Percentiles rank a stretch among this genome's conserved stretches.
Evolutionary conservation across 2,888 invertebrate genomes (phyloP).

Genomic region (Reticulitermes lucifugus): DNA sequence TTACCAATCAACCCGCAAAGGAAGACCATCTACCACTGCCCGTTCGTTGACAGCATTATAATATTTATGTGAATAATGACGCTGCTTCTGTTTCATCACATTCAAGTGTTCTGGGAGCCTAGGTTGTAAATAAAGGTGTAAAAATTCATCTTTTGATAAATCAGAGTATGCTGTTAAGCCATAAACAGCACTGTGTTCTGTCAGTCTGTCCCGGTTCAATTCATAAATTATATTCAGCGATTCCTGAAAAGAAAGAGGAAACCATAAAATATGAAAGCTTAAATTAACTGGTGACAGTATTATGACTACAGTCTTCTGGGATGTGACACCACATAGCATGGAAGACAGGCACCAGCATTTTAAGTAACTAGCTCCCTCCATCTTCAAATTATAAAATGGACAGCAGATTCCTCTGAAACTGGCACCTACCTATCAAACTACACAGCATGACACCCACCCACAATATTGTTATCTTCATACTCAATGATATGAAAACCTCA

Average conservation of each 20-base stretch:
- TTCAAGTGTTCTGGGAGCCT: constrained; percentile 55
- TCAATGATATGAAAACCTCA: too few species aligned
- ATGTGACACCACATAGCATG: background rate
- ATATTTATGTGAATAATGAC: constrained; percentile 27
- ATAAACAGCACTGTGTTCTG: constrained; percentile 67
- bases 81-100: constrained; percentile 13
- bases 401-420: too few species aligned
- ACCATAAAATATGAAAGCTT: too few species aligned
- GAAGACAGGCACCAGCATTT: background rate
- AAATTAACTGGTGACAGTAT: background rate
- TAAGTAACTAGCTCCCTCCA: background rate
- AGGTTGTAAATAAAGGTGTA: constrained; percentile 63
- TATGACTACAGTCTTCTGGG: background rate
- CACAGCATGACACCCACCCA: too few species aligned
- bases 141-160: constrained; percentile 72
- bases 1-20: constrained; percentile 70
- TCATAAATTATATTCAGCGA: constrained; percentile 66
- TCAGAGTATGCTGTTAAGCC: constrained; percentile 74
- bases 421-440: too few species aligned
- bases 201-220: constrained; percentile 64
- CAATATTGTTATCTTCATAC: too few species aligned
- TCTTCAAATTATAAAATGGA: too few species aligned
- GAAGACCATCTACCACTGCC: constrained; percentile 59
- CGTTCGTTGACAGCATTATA: constrained; percentile 53
- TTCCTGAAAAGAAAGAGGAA: constrained; percentile 61